Evolutionary conservation across 2,113 vertebrate genomes (phyloP).

Genomic region (Prionailurus viverrinus): DNA sequence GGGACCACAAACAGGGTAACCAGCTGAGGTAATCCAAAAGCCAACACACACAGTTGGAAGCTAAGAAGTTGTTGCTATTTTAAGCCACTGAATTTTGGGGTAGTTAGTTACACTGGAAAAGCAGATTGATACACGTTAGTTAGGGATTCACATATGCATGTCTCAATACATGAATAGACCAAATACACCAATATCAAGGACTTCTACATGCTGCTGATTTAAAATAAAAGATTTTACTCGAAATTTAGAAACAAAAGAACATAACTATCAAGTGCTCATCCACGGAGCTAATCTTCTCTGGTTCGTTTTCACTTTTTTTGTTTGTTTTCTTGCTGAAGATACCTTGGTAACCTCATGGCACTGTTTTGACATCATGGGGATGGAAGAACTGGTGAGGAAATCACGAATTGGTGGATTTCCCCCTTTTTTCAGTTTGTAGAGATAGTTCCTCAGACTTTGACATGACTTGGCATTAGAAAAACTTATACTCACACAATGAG

Average conservation of each 20-base stretch:
- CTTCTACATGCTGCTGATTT: background rate
- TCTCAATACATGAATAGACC: background rate
- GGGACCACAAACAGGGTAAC: background rate
- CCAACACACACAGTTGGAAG: background rate
- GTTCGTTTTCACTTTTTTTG: background rate
- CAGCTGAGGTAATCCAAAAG: background rate
- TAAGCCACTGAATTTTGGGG: background rate
- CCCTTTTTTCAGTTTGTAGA: background rate
- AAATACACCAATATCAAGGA: background rate
- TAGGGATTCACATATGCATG: background rate
- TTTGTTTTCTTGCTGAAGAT: background rate
- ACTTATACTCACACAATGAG: background rate
- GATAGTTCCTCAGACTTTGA: background rate
- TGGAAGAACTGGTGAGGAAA: background rate
- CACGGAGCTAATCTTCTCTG: background rate
- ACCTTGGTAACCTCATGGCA: background rate
- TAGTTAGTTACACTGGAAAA: background rate
- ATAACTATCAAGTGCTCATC: background rate
- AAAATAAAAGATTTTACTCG: background rate
- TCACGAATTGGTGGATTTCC: background rate
- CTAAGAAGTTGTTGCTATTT: background rate
- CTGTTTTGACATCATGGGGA: background rate
- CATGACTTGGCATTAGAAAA: background rate
- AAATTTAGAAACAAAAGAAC: background rate
- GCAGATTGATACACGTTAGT: background rate